These are phyloP conservation scores for Lasaia peninsularis DNA, from an alignment of 1,140 invertebrate species.

Conservation along the genomic window DNA sequence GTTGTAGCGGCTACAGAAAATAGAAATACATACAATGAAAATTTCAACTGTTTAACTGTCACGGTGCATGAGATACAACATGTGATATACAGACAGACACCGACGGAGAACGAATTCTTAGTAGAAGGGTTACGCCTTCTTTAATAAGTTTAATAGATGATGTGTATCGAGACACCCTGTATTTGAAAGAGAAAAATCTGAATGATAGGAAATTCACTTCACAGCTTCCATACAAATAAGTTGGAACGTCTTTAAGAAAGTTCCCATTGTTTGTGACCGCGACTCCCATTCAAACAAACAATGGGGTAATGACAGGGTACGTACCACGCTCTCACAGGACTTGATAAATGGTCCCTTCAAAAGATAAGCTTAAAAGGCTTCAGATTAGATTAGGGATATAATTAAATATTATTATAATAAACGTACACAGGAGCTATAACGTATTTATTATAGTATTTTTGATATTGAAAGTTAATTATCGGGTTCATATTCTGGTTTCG, in stretches of 20 bases:
- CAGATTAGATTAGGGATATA: background rate
- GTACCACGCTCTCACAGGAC: background rate
- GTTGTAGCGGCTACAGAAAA: too few species aligned
- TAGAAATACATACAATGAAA: too few species aligned
- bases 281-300: conserved; percentile 5
- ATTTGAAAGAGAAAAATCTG: background rate
- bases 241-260: conserved; percentile 6
- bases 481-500: too few species aligned
- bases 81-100: too few species aligned
- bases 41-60: too few species aligned
- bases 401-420: background rate
- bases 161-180: background rate
- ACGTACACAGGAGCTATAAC: too few species aligned
- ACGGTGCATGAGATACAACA: too few species aligned
- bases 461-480: too few species aligned
- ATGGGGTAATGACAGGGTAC: conserved; percentile 2
- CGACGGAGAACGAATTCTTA: too few species aligned
- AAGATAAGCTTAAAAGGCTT: background rate
- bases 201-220: background rate
- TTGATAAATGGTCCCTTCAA: conserved; percentile 7
- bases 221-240: conserved; percentile 7
- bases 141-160: too few species aligned
- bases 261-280: conserved; percentile 9
- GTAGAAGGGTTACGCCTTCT: too few species aligned
- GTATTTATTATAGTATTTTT: too few species aligned